A percentile compares a stretch with the other conserved stretches of the same genome.
Conservation (phyloP, 2,797 vertebrate species). For the Petrocephalus schoutedeni region DNA sequence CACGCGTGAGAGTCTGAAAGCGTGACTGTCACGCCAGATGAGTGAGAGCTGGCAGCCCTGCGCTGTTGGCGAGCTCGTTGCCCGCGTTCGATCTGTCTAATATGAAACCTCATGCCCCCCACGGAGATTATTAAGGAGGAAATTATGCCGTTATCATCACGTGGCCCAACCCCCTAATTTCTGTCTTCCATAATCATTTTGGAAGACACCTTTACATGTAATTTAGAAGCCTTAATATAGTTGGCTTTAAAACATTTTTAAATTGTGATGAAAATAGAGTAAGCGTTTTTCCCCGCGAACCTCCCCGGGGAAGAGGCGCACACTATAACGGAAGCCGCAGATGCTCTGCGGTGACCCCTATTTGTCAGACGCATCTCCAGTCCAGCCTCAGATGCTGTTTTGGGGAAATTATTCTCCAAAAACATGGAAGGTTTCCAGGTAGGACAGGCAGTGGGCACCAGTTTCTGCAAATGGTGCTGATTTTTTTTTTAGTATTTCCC, state of each 20-base stretch:
- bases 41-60: neutral
- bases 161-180: neutral
- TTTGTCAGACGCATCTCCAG: neutral
- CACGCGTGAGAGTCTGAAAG: neutral
- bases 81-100: neutral
- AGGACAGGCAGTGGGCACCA: neutral
- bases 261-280: neutral
- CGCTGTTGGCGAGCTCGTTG: neutral
- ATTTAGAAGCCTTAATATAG: neutral
- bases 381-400: constrained; percentile 6
- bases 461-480: neutral
- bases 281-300: neutral
- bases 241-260: constrained; percentile 2
- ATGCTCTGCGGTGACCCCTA: neutral
- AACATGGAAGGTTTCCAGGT: constrained; percentile 2
- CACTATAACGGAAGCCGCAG: neutral
- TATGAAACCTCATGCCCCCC: neutral
- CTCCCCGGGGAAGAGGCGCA: neutral
- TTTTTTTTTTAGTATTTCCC: neutral
- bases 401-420: neutral
- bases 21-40: neutral
- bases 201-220: neutral
- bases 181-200: neutral
- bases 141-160: neutral
- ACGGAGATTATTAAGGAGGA: neutral